These are phyloP conservation scores for Panagrolaimus sp. DNA, from an alignment of 1,140 invertebrate species.

Conservation along the genomic window DNA sequence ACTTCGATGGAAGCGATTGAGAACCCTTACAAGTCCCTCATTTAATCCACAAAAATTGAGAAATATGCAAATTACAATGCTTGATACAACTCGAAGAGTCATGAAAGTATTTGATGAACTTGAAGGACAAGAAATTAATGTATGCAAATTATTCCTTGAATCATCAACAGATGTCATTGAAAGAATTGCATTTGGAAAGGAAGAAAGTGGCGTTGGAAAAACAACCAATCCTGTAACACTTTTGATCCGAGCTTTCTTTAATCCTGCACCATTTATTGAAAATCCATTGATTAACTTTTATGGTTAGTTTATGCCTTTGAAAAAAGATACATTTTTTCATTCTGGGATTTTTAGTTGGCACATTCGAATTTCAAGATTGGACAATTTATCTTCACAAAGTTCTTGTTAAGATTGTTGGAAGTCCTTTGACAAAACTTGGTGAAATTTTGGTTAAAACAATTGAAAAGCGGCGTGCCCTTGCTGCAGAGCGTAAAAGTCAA, in stretches of 20 bases:
- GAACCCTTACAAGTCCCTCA: conserved; percentile 60
- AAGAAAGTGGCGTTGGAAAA: conserved; percentile 18
- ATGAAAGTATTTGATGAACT: conserved; percentile 14
- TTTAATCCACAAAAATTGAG: conserved; percentile 6
- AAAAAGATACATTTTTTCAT: not conserved
- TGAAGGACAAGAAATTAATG: conserved; percentile 26
- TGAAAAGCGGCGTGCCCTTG: not conserved
- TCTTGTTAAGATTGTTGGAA: conserved; percentile 10
- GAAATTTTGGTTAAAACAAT: conserved; percentile 17
- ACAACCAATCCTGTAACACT: conserved; percentile 15
- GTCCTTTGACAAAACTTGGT: conserved; percentile 8
- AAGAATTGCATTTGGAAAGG: conserved; percentile 23
- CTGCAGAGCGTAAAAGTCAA: too few species aligned
- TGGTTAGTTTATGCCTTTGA: conserved; percentile 10
- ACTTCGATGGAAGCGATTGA: conserved; percentile 60
- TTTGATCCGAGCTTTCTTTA: conserved; percentile 12
- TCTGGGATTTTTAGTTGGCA: conserved; percentile 6
- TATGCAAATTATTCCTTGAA: conserved; percentile 24
- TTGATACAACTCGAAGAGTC: conserved; percentile 18
- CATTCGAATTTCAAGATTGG: conserved; percentile 26
- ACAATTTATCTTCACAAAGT: conserved; percentile 23
- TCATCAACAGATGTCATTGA: conserved; percentile 20
- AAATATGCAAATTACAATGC: conserved; percentile 20
- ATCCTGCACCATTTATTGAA: conserved; percentile 17
- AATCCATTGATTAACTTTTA: conserved; percentile 22